Evolutionary conservation across 2,113 vertebrate genomes (phyloP), one percentile per base, ranked within the genome.

Genomic region (Gymnocephalus cernua): DNA sequence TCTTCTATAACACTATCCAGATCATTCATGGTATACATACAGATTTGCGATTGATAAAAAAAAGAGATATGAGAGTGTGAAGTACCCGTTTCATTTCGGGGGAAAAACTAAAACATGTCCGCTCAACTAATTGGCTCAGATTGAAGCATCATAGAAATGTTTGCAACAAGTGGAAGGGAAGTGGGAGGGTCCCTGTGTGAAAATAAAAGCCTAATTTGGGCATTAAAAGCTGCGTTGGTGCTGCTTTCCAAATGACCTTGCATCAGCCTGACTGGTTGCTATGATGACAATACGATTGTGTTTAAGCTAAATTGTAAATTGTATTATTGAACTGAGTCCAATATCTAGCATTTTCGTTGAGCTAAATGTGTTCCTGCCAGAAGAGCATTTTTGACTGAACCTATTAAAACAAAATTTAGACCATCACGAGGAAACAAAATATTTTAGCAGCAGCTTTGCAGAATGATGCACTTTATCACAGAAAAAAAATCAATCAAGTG

Each of bases 201-300:
- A 29, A 19, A 50, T 59, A 54, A 61, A 70, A 16, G 2, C 23
- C 57, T 57, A 10, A 66, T 82, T 23, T 47, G 25, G 54, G 32
- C 50, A 15, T 44, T 62, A 14, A 54, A 41, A 65, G 23, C 25
- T 11, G 44, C 4, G n/a, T 47, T 19, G n/a, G 38, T 62, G 61
- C 76, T 61, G 69, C 74, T 53, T 65, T 65, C 63, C 3, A 63
- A 27, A 66, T 3, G 38, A 75, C 47, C 63, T 82, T 23, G 57
- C 59, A 47, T 82, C 71, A 77, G 63, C 23, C 63, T 16, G 23
- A 53, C 74, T 25, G 27, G 85, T 84, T 86, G 85, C 85, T 74
- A 83, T 83, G 86, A 85, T 75, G 54, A 71, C 54, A 77, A 62
- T 48, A 35, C 6, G 8, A 71, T 58, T 3, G 2, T 56, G 77